Evolutionary conservation across 1,140 invertebrate genomes (phyloP).

Genomic region (Rhyacophila brunnea): DNA sequence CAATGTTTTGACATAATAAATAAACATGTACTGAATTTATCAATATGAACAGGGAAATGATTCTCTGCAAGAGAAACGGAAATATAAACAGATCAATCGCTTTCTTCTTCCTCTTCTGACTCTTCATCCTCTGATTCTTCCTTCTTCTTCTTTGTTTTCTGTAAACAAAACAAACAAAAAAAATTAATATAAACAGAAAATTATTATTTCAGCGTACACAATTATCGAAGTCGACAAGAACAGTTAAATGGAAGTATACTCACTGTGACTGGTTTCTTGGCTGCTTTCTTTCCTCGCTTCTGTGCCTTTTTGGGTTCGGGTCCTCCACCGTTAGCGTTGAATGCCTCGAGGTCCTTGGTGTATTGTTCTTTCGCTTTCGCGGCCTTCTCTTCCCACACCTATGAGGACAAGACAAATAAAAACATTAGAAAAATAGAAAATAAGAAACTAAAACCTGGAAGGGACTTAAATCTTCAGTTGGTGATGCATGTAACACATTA

Average conservation of each 20-base stretch:
- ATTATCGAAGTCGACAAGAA: not conserved
- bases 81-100: constrained; percentile 51
- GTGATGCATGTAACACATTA: constrained; percentile 26
- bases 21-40: constrained; percentile 58
- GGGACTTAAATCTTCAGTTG: constrained; percentile 12
- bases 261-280: constrained; percentile 52
- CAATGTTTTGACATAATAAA: constrained; percentile 44
- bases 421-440: not conserved
- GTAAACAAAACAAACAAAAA: constrained; percentile 18
- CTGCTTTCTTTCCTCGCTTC: constrained; percentile 55
- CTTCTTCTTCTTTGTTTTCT: constrained; percentile 58
- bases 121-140: constrained; percentile 54
- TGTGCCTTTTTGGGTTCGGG: constrained; percentile 52
- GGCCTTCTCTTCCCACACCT: constrained; percentile 89
- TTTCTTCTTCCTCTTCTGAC: constrained; percentile 51
- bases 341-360: constrained; percentile 82
- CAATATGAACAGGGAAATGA: constrained; percentile 51
- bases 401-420: constrained; percentile 27
- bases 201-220: not conserved
- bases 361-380: constrained; percentile 85
- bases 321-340: constrained; percentile 68
- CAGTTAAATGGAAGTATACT: constrained; percentile 31
- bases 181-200: not conserved
- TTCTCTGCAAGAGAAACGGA: not conserved
- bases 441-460: constrained; percentile 3